Base-by-base conservation (phyloP, 2,888 invertebrate species). In the Xylota sylvarum region DNA sequence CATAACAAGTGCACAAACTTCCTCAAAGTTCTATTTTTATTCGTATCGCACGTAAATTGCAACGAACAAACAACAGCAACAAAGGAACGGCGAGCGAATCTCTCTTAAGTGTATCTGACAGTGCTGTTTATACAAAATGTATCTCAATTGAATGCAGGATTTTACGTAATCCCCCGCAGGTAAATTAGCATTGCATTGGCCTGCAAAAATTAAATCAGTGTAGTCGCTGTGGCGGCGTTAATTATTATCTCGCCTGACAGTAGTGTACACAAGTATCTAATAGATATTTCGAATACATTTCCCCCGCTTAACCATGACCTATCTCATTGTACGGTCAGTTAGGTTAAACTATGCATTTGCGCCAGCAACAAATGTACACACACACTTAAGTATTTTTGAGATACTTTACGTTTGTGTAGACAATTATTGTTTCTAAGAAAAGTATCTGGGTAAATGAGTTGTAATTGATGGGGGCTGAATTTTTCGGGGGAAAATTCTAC, bases 281-380 rank as follows among this genome's bases (percentile, higher is more conserved):
- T 32, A 64, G 64, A 70, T 69, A 55, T 46, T 55, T 60, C 62
- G 30, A 67, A 70, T 80, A 35, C 58, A 70, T 80, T 58, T 80
- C 17, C 58, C 43, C 40, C 19, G 35, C 23, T 52, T 70, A 80
- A 62, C 80, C 76, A 70, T 80, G 85, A 80, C 80, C 79, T 85
- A 85, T 80, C 85, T 76, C 43, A 85, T 70, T 65, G 76, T 70
- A 32, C 56, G 69, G 40, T 65, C 37, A 56, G 52, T 85, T 85
- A 17, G 70, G 76, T 80, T 79, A 69, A 74, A 69, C 40, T 73
- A 79, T 23, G 23, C 23, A 23, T 76, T 70, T 80, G 58, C 64
- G 52, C 52, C 52, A 69, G 37, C 50, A 43, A 10, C 55, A 23
- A 55, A 35, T 55, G 19, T 35, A n/a, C n/a, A n/a, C 12, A 55